Percentiles rank a stretch among this genome's conserved stretches.
Conservation (phyloP, 2,797 vertebrate genomes). For the Tragopan temminckii region DNA sequence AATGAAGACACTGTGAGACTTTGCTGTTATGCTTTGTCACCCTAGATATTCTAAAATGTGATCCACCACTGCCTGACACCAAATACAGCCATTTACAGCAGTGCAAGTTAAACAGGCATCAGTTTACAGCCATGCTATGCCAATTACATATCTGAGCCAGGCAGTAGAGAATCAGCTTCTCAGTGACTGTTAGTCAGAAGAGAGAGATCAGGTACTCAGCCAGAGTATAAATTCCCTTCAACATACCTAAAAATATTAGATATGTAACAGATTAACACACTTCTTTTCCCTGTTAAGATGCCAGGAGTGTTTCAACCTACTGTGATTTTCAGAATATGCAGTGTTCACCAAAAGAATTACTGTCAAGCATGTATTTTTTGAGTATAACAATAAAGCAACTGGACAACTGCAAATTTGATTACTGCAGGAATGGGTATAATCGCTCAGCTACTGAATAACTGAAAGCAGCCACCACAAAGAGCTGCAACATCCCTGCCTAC, state of each 20-base stretch:
- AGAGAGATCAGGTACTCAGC: neutral
- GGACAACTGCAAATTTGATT: neutral
- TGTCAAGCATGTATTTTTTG: neutral
- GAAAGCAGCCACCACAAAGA: neutral
- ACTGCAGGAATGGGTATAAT: neutral
- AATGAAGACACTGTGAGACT: neutral
- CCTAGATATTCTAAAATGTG: neutral
- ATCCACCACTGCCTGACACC: neutral
- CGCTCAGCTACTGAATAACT: neutral
- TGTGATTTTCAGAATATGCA: neutral
- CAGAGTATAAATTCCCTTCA: neutral
- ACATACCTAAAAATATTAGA: accelerated
- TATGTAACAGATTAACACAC: neutral
- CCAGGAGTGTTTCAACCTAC: neutral
- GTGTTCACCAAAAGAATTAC: neutral
- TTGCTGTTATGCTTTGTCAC: neutral
- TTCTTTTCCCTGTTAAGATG: neutral
- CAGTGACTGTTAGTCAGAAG: neutral
- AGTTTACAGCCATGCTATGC: neutral
- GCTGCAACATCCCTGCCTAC: neutral
- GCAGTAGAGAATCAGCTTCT: neutral
- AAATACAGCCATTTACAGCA: neutral
- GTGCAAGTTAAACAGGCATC: neutral
- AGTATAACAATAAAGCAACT: neutral
- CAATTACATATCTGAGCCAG: neutral